Base-by-base conservation (phyloP, 2,113 vertebrate genomes). In the mouse (Mus musculus) region DNA sequence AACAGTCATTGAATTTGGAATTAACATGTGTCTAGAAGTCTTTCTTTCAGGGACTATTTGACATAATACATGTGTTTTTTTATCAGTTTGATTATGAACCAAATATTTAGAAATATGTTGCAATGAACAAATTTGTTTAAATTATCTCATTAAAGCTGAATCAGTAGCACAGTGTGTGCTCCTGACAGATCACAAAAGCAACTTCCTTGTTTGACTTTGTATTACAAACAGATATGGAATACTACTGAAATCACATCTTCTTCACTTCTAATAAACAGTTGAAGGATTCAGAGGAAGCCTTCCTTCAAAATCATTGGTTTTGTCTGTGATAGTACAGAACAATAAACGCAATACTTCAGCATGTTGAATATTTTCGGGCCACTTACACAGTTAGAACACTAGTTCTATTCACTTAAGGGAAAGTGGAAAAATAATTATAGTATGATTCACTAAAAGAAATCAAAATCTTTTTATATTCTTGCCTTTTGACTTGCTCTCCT, bases 41-140 rank as follows among this genome's bases (percentile, higher is more conserved):
- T 75, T 93, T 76, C 7, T 63, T 75, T 73, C 33, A 82, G 46
- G 12, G 1, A 88, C 52, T n/a, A 61, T 88, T 95, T 93, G 9
- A 87, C 20, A 61, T 85, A 52, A 81, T 3, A 88, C 84, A 52
- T 88, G 52, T 89, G 84, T 77, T 24, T 39, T 69, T 39, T 71
- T 46, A 56, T 61, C 17, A 72, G 7, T 77, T 82, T 87, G 20
- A n/a, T 80, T 89, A n/a, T 82, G 28, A 81, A 10, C 8, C 10
- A 80, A 87, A 93, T 92, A 76, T 91, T 93, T 12, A 75, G n/a
- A 93, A 95, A 92, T 85, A 82, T 63, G 3, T 87, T 84, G 56
- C 16, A 87, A 39, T 59, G 16, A 10, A 67, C 20, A 86, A 71
- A 88, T 28, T 22, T 26, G 1, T 87, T 5, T 59, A 88, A 84